phyloP scores from a whole-genome alignment of 2,797 vertebrate genomes.

The Rhabdophis nuchalis region DNA sequence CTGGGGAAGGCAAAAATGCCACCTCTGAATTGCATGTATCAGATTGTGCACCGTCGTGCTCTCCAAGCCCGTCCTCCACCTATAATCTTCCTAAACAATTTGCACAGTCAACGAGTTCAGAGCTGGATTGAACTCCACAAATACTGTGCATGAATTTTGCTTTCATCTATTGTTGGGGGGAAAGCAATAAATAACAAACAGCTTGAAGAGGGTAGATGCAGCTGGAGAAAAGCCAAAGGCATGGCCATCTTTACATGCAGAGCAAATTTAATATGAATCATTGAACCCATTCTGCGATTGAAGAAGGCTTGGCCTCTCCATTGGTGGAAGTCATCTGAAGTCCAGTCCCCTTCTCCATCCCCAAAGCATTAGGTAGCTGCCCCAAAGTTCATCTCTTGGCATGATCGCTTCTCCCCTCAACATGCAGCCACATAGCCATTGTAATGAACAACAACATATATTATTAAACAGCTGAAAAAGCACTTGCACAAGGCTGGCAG shows the following conservation, averaged over 20 bases:
- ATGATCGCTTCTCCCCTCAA: conserved; percentile 67
- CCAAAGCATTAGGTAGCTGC: conserved; percentile 51
- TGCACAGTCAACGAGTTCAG: background rate
- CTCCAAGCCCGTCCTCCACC: background rate
- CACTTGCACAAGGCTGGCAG: conserved; percentile 68
- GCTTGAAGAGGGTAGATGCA: background rate
- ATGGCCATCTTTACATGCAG: conserved; percentile 28
- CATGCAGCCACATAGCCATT: conserved; percentile 67
- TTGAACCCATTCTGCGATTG: conserved; percentile 14
- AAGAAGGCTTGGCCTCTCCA: conserved; percentile 49
- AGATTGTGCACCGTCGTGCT: background rate
- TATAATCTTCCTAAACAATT: background rate
- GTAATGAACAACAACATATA: conserved; percentile 80
- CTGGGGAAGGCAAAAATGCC: too few species aligned
- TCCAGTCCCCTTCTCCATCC: conserved; percentile 28
- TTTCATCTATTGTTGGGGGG: background rate
- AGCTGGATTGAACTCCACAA: background rate
- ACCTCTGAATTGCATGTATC: background rate
- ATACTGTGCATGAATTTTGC: background rate
- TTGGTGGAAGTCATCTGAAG: conserved; percentile 43
- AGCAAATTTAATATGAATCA: conserved; percentile 39
- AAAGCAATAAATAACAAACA: background rate
- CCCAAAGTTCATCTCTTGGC: conserved; percentile 61
- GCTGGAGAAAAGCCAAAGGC: conserved; percentile 9
- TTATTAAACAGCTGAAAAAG: conserved; percentile 79